These are phyloP conservation scores for Palaemon carinicauda DNA, from an alignment of 1,140 invertebrate species.

Conservation along the genomic window DNA sequence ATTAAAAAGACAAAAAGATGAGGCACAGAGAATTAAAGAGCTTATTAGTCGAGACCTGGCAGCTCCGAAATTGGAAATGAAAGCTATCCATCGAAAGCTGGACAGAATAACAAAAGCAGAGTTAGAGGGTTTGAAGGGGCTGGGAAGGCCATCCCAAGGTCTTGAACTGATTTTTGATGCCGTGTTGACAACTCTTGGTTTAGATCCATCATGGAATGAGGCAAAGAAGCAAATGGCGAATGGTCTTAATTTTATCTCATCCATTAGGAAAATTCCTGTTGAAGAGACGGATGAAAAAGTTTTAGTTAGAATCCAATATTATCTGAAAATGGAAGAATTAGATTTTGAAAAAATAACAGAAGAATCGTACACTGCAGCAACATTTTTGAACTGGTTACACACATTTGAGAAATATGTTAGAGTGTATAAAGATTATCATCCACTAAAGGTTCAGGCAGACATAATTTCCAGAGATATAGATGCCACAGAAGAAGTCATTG, in stretches of 20 bases:
- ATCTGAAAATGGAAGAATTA: constrained; percentile 37
- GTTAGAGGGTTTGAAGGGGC: constrained; percentile 46
- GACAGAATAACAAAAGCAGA: constrained; percentile 53
- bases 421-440: constrained; percentile 57
- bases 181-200: constrained; percentile 35
- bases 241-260: constrained; percentile 50
- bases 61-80: constrained; percentile 47
- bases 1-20: constrained; percentile 50
- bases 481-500: constrained; percentile 47
- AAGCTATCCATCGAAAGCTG: constrained; percentile 43
- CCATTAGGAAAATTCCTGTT: constrained; percentile 45
- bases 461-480: constrained; percentile 54
- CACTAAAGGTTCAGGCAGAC: constrained; percentile 57
- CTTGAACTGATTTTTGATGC: constrained; percentile 53
- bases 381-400: constrained; percentile 48
- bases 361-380: constrained; percentile 21
- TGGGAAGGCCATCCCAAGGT: constrained; percentile 38
- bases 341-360: constrained; percentile 25
- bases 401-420: constrained; percentile 53
- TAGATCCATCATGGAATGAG: constrained; percentile 60
- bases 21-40: constrained; percentile 50
- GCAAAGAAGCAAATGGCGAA: constrained; percentile 58
- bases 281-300: constrained; percentile 41
- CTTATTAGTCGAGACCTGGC: constrained; percentile 52
- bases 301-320: constrained; percentile 33